Evolutionary conservation across 2,797 vertebrate genomes (phyloP).

Genomic region (Rachycentron canadum): DNA sequence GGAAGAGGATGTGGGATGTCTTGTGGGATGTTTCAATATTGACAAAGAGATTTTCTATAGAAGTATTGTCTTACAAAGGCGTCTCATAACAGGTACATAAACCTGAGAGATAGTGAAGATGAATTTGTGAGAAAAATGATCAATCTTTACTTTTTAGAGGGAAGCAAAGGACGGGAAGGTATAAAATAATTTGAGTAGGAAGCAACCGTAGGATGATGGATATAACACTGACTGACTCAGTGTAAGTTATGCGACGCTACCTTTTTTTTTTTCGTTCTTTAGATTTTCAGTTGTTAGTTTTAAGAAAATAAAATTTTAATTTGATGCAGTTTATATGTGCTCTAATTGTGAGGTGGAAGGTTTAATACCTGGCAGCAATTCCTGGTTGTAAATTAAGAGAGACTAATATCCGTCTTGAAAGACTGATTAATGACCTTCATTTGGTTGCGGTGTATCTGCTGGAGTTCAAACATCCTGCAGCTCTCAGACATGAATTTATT

Average conservation of each 20-base stretch:
- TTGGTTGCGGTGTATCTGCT: constrained; percentile 68
- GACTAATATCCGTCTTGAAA: constrained; percentile 59
- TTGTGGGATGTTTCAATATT: constrained; percentile 15
- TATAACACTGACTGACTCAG: neutral
- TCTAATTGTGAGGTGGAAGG: constrained; percentile 23
- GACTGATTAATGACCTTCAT: constrained; percentile 76
- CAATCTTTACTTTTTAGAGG: neutral
- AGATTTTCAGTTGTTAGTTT: constrained; percentile 27
- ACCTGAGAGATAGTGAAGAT: constrained; percentile 1
- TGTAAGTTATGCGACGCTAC: neutral
- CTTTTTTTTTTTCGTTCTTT: constrained; percentile 14
- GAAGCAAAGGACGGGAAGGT: neutral
- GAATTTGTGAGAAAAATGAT: neutral
- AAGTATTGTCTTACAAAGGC: neutral
- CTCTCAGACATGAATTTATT: constrained; percentile 68
- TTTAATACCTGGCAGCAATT: constrained; percentile 42
- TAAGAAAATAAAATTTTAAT: constrained; percentile 37
- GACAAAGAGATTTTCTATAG: constrained; percentile 5
- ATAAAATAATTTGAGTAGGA: constrained; percentile 8
- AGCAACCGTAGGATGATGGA: neutral
- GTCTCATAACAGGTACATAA: constrained; percentile 12
- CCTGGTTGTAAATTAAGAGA: constrained; percentile 60
- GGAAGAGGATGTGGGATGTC: constrained; percentile 4
- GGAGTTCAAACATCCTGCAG: constrained; percentile 64
- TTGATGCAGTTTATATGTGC: constrained; percentile 32